Evolutionary conservation across 2,797 vertebrate species (phyloP), one percentile per base, ranked within the genome.

Genomic region (Phoeniculus purpureus): DNA sequence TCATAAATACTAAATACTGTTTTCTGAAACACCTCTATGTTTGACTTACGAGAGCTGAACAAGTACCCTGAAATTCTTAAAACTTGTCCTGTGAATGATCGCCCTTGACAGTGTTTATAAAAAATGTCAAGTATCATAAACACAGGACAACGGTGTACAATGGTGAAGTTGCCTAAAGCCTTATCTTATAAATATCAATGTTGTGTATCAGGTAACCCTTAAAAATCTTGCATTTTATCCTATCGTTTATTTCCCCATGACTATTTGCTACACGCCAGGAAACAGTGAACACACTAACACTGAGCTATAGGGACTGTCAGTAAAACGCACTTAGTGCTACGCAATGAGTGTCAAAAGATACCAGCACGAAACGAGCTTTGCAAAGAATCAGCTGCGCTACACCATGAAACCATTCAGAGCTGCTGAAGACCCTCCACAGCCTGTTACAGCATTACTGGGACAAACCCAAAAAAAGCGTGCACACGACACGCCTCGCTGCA

Each of bases 41-140:
- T 92, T 89, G 37, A 78, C 54, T 75, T 81, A 67, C 5, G 15
- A 87, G 27, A 58, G 40, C 84, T 92, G 86, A 90, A 82, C 32
- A 85, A 79, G 62, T 40, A 86, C n/a, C 40, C 40, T 66, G 52
- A 89, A 89, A 90, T 22, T 80, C 80, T 61, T 11, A 67, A 86
- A 93, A 85, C 48, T 81, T 7, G 2, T 90, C 66, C 75, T 56
- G 34, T 50, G 66, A 89, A 70, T 40, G 65, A 91, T 90, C 82
- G 78, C 56, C 32, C 48, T 59, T 70, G 59, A 84, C 81, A 92
- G 58, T 40, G 72, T 75, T 90, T 90, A 91, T 20, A 6, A 74
- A 74, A 91, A 93, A 77, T 40, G 61, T 88, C 68, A 88, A 80
- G 15, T 82, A 94, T 37, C 75, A 82, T 12, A 85, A 82, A 91